Base-by-base conservation (phyloP, 1,140 invertebrate species). In the Acyrthosiphon pisum region DNA sequence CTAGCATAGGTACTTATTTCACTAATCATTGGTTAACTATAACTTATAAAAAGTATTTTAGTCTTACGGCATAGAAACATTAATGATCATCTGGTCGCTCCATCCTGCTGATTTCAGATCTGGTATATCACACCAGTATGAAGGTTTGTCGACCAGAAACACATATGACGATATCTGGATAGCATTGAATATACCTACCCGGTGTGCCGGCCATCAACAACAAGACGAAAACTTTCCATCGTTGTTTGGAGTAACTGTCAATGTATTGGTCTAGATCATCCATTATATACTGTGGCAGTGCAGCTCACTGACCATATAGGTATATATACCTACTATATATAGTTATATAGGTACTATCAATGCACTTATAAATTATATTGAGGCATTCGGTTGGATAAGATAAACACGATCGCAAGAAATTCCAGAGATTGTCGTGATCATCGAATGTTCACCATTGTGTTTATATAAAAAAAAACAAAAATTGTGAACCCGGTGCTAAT, bases 151-250 rank as follows among this genome's bases (percentile, higher is more conserved):
- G 0, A 95, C 95, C 2, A 96, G 94, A 93, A 96, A 95, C 0
- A 96, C 96, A 93, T 96, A 96, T 2, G 96, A 95, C 56, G 96
- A 95, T 18, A 96, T 96, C 94, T 96, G 96, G 94, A 96, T 96
- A 0, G 96, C 96, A 93, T 96, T 96, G 76, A 96, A 95, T 44
- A 96, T 95, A 22, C 96, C 95, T 95, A 22, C 96, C 95, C 7
- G 96, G 96, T 0, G 95, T 95, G 11, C 95, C 94, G 50, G 95
- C 95, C 7, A 96, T 94, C 50, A 96, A 94, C 93, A 96, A 96
- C 48, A 96, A 94, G 30, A 95, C 94, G 95, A 95, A 95, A 92
- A 95, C 95, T 41, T 90, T 94, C 23, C 95, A 94, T 6, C 95
- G 94, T n/a, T 93, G 83, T n/a, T 60, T 83, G 23, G 94, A 94